Evolutionary conservation across 2,888 invertebrate genomes (phyloP), one percentile per base, ranked within the genome.

Genomic region (Notocelia uddmanniana): DNA sequence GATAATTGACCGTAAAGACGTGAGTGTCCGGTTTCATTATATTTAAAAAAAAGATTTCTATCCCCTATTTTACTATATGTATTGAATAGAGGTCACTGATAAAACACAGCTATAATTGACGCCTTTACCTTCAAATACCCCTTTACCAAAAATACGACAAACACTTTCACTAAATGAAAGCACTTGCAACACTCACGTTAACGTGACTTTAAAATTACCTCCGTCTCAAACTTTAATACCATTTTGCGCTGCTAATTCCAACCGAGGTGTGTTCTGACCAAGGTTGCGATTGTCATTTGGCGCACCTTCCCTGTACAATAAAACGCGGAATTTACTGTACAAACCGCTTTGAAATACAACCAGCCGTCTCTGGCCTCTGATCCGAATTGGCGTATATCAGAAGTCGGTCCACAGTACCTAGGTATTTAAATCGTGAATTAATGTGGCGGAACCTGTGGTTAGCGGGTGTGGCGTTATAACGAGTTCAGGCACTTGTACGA

Each of bases 381-480:
- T 52, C 31, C 69, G 45, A 50, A 64, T 71, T 45, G 66, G 21
- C 19, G 41, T 54, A 66, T 23, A 58, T 60, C 31, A 67, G 45
- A 21, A 23, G 45, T 59, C 13, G 23, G 71, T 31, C n/a, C 45
- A 34, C 54, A 31, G 66, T 71, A 66, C 31, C n/a, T 54, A 67
- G 67, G 62, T 62, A 72, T 71, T 71, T 77, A 77, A 78, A 79
- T 75, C 75, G 77, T 68, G 82, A 79, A 82, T 80, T 77, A 83
- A 80, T 76, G 75, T 73, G 78, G 83, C 79, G 83, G 84, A 85
- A 86, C 78, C 78, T 80, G 83, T 74, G 76, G 78, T 78, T 75
- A 78, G 76, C 59, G 80, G 89, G 89, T 83, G 88, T 82, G 87
- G 85, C 76, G 55, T 76, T 71, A 76, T 77, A 77, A 79, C 59